Conservation (phyloP, 2,888 invertebrate species). For the Troides aeacus region DNA sequence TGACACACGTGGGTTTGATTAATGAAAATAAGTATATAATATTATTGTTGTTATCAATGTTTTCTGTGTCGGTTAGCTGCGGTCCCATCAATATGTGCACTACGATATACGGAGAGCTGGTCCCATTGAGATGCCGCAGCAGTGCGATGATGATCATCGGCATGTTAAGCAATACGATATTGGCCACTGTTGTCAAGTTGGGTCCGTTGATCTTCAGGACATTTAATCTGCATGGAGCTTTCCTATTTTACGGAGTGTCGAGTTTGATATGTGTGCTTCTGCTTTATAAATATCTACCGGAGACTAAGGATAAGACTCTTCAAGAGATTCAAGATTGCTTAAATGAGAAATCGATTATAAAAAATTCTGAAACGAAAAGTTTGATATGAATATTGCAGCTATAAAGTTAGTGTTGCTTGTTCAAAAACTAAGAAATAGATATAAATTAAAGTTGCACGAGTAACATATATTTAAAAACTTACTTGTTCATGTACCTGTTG, state of each 20-base stretch:
- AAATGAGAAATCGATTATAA: too few species aligned
- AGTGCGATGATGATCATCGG: slow-evolving; percentile 13
- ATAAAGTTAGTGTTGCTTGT: too few species aligned
- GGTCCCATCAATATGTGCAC: slow-evolving; percentile 59
- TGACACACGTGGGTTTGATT: slow-evolving; percentile 30
- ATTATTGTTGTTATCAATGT: slow-evolving; percentile 45
- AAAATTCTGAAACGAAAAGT: too few species aligned
- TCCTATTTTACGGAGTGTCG: slow-evolving; percentile 35
- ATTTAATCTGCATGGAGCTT: slow-evolving; percentile 34
- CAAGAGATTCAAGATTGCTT: slow-evolving; percentile 37
- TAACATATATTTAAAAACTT: too few species aligned
- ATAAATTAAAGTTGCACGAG: too few species aligned
- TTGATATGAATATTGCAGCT: too few species aligned
- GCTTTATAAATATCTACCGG: slow-evolving; percentile 37
- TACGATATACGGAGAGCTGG: slow-evolving; percentile 45
- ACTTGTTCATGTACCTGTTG: too few species aligned
- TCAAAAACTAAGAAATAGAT: too few species aligned
- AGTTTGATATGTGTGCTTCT: slow-evolving; percentile 27
- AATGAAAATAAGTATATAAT: slow-evolving; percentile 40
- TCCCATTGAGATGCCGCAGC: slow-evolving; percentile 29
- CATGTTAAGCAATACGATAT: not conserved
- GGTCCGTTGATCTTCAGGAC: slow-evolving; percentile 32
- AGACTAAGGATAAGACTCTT: slow-evolving; percentile 42
- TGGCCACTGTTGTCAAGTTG: slow-evolving; percentile 29
- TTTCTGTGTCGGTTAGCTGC: slow-evolving; percentile 54